Evolutionary conservation across 2,797 vertebrate genomes (phyloP).

Genomic region (Stomatorhinus walkeri): DNA sequence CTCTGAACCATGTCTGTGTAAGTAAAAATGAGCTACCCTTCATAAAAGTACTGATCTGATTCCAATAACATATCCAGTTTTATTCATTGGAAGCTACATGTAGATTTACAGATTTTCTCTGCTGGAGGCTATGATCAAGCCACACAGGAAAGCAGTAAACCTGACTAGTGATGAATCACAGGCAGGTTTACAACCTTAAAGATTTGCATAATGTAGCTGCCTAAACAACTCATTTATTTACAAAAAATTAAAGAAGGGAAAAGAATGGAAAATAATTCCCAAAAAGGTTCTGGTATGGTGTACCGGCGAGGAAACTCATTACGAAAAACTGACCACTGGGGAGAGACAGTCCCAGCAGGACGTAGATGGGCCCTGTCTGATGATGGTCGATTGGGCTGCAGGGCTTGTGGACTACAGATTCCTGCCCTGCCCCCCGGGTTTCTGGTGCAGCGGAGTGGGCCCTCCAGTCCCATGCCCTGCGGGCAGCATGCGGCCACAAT

Average conservation of each 20-base stretch:
- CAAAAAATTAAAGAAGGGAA: background rate
- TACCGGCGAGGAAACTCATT: background rate
- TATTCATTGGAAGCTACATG: background rate
- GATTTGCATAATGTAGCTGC: background rate
- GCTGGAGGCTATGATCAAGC: background rate
- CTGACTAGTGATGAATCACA: background rate
- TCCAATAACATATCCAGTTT: background rate
- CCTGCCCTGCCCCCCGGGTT: conserved; percentile 70
- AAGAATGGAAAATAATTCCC: background rate
- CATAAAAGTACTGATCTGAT: background rate
- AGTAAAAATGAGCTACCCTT: background rate
- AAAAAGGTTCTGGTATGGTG: background rate
- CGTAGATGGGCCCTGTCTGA: background rate
- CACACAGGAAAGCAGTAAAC: background rate
- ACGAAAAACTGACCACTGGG: background rate
- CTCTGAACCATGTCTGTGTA: background rate
- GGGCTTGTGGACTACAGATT: conserved; percentile 60
- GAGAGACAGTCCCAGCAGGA: background rate
- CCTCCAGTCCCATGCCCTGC: conserved; percentile 70
- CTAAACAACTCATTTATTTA: background rate
- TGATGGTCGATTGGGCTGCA: conserved; percentile 25
- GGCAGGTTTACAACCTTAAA: background rate
- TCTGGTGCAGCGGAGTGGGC: conserved; percentile 79
- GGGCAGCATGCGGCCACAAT: conserved; percentile 67
- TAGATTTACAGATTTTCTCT: background rate